phyloP scores from a whole-genome alignment of 2,113 vertebrate genomes.

The Zootoca vivipara region DNA sequence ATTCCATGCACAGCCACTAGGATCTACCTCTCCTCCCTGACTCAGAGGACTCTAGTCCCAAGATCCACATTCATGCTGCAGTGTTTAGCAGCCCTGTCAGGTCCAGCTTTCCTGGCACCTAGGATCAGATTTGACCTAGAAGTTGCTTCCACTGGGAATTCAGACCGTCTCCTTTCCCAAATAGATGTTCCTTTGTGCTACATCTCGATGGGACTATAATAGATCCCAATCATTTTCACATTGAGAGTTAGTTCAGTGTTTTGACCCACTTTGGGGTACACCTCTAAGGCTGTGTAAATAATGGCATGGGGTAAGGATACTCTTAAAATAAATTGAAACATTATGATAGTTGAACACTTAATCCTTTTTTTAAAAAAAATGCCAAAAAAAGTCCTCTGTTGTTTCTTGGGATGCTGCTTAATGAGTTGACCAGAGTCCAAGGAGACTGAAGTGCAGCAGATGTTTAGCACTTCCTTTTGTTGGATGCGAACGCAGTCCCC shows the following conservation, averaged over 20 bases:
- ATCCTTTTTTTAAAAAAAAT: constrained; percentile 54
- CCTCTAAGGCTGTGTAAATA: constrained; percentile 38
- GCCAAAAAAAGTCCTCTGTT: constrained; percentile 48
- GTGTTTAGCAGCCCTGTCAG: neutral
- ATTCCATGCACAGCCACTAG: neutral
- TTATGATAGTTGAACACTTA: constrained; percentile 46
- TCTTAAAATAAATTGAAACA: constrained; percentile 32
- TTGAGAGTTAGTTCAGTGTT: neutral
- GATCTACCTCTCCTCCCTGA: too few relatives aligned
- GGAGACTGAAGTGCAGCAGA: constrained; percentile 46
- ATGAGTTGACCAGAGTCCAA: constrained; percentile 64
- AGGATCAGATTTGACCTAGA: neutral
- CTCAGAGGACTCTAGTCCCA: neutral
- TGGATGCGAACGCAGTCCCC: constrained; percentile 55
- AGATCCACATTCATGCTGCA: neutral
- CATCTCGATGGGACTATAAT: neutral
- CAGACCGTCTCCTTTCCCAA: neutral
- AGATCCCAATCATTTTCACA: neutral
- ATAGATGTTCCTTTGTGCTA: neutral
- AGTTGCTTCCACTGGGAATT: neutral
- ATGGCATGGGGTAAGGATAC: constrained; percentile 12
- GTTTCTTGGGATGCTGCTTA: constrained; percentile 53
- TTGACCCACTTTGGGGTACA: neutral
- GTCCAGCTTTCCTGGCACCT: neutral
- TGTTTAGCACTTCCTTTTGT: constrained; percentile 66